Evolutionary conservation across 2,113 vertebrate genomes (phyloP).

Genomic region (Gopherus evgoodei): DNA sequence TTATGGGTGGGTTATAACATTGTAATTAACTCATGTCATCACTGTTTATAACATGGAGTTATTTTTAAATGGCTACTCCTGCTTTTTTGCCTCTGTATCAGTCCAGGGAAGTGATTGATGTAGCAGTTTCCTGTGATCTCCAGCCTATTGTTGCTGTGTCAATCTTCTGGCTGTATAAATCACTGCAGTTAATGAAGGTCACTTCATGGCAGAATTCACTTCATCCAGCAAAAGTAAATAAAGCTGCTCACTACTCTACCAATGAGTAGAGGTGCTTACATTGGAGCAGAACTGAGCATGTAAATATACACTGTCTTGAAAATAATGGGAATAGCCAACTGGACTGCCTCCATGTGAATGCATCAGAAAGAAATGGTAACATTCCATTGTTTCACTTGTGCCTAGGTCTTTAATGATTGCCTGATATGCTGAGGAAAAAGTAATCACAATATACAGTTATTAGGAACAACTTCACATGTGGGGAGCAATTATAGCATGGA

Average conservation of each 20-base stretch:
- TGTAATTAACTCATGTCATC: conserved; percentile 19
- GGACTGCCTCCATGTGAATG: conserved; percentile 35
- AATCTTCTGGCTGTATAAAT: background rate
- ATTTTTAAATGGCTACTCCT: background rate
- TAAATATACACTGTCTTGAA: conserved; percentile 65
- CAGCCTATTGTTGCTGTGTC: background rate
- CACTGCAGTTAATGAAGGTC: background rate
- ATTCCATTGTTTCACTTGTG: conserved; percentile 64
- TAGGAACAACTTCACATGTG: conserved; percentile 47
- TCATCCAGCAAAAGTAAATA: conserved; percentile 64
- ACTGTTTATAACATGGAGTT: conserved; percentile 11
- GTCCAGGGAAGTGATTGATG: background rate
- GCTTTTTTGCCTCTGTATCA: background rate
- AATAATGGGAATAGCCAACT: conserved; percentile 62
- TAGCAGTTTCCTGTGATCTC: conserved; percentile 1
- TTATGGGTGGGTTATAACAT: background rate
- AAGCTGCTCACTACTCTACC: conserved; percentile 64
- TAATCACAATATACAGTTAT: conserved; percentile 52
- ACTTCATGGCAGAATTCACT: conserved; percentile 32
- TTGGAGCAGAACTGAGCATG: conserved; percentile 65
- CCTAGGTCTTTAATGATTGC: conserved; percentile 34
- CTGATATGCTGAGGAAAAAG: conserved; percentile 39
- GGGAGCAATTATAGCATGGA: conserved; percentile 37
- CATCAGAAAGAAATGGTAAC: conserved; percentile 57
- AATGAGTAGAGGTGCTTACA: conserved; percentile 63